Base-by-base conservation (phyloP, 2,888 invertebrate species). In the Epirrhoe tristata region DNA sequence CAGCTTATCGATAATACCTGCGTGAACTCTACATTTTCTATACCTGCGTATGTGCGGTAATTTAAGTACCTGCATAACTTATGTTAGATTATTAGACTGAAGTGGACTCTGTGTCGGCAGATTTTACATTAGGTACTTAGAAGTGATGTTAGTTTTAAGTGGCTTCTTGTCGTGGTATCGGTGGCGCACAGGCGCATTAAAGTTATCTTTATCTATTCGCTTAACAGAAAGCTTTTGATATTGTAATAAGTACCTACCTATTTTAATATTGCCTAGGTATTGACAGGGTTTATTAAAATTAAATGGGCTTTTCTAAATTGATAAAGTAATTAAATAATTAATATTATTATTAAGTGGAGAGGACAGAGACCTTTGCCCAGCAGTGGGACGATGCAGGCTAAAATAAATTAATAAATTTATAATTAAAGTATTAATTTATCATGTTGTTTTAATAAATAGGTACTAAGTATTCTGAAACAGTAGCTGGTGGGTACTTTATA, bases 1-100 rank as follows among this genome's bases (percentile, higher is more conserved):
- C 79, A 77, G 76, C 75, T 79, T 77, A 77, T 77, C 75, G 70
- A 57, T 66, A 55, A 60, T 60, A 56, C 58, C 55, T 59, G 59
- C 46, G 32, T 54, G 53, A 61, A 62, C 61, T 55, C 55, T 43
- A 57, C 57, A 57, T 63, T 52, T 48, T 57, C 63, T 57, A 63
- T 63, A 63, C 24, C n/a, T n/a, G 3, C 34, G 32, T 57, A 57
- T 52, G 46, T 43, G 51, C 36, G 51, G 39, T 61, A 54, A 46
- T 54, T 51, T 56, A 39, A 63, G 51, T 54, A 54, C 16, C 34
- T 53, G 34, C 48, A 61, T 24, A 50, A 50, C 24, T 43, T 24
- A 31, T 31, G 16, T 52, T 52, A 52, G 46, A 57, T 57, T 57
- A 34, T 46, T 52, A 32, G 14, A 6, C 48, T 58, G 46, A 63